Base-by-base conservation (phyloP, 2,888 invertebrate genomes). In the Bimastos eiseni region DNA sequence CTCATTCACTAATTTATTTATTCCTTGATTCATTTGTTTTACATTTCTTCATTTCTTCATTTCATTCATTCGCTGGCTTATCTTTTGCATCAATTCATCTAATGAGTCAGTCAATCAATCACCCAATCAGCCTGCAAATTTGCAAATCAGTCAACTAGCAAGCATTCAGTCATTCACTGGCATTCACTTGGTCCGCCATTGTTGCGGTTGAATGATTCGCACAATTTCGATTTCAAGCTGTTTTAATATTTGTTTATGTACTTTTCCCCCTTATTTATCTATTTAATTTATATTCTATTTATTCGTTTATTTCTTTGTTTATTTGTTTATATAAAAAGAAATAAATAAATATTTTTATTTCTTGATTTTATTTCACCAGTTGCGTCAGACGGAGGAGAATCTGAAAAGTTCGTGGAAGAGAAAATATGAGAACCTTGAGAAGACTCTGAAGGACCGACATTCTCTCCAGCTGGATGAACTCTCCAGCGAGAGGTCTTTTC, bases 61-160 rank as follows among this genome's bases (percentile, higher is more conserved):
- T 19, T n/a, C 3, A 11, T 19, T 84, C 84, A 5, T 84, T 19
- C 36, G 36, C 24, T 19, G 6, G 3, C 24, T 84, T 34, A 1
- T 21, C 2, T 36, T 84, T n/a, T n/a, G n/a, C n/a, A n/a, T n/a
- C n/a, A n/a, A n/a, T n/a, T 86, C 17, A 36, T 2, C 37, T 13
- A 89, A 37, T 89, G 17, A 89, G 21, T 89, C 38, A 89, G 21
- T 89, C 15, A 89, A 6, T 89, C 89, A 89, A 24, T 89, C 89
- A 37, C 19, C 41, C 41, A 89, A 24, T 89, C 41, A 89, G 34
- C 17, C 44, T 17, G 44, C 17, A 11, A 44, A 19, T 44, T 19
- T 17, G 44, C 17, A 11, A 44, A 19, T 44, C 44, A 41, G 44
- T 44, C 44, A 44, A 19, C 17, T 19, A 44, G 44, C 44, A 44